A percentile compares a stretch with the other conserved stretches of the same genome.
Conservation (phyloP, 2,888 invertebrate species). For the Thelaira solivaga region DNA sequence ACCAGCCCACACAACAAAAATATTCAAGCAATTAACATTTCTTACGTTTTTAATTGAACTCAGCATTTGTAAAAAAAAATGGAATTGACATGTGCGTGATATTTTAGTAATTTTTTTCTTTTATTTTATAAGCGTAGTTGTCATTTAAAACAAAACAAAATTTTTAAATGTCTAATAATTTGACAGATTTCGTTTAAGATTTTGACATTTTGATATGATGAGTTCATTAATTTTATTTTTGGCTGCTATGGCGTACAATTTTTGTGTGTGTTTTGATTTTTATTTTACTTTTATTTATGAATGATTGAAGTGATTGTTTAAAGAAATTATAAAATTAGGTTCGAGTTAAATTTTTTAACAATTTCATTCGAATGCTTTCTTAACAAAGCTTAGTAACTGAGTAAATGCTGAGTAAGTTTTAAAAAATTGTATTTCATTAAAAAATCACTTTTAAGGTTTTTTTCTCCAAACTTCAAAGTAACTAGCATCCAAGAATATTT, state of each 20-base stretch:
- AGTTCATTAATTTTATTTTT: constrained; percentile 69
- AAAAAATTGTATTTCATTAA: no score
- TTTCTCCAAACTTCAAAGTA: not conserved
- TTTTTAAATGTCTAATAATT: constrained; percentile 33
- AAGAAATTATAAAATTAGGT: no score
- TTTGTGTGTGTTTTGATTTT: no score
- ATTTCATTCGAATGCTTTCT: no score
- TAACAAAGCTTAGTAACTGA: no score
- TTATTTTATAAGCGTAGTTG: constrained; percentile 14
- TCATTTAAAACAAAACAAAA: constrained; percentile 25
- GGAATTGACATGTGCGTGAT: constrained; percentile 60
- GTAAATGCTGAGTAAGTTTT: not conserved
- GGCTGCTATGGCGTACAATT: not conserved
- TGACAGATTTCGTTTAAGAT: constrained; percentile 68
- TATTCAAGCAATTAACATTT: constrained; percentile 42
- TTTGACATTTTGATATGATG: constrained; percentile 73
- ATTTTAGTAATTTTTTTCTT: constrained; percentile 38
- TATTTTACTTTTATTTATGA: no score
- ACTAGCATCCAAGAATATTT: constrained; percentile 15
- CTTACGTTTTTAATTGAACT: constrained; percentile 40
- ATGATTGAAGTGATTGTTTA: no score
- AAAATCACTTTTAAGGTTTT: constrained; percentile 22
- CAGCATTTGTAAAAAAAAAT: constrained; percentile 48
- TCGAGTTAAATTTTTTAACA: no score
- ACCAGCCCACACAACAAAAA: constrained; percentile 31